Base-by-base conservation (phyloP, 2,797 vertebrate species). In the Syncerus caffer region DNA sequence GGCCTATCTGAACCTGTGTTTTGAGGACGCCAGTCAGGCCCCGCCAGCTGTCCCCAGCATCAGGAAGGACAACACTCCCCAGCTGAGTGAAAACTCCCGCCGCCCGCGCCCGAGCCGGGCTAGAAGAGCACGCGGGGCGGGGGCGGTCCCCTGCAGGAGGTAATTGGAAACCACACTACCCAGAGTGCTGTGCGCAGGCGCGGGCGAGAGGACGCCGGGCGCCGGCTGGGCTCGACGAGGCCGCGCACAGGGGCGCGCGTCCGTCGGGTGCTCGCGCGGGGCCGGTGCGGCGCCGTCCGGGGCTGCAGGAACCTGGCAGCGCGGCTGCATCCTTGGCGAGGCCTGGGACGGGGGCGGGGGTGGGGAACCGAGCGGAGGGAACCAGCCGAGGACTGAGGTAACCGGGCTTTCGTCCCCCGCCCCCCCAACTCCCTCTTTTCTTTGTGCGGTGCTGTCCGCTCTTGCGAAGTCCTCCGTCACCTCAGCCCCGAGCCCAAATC, bases 121-220 rank as follows among this genome's bases (percentile, higher is more conserved):
- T 47, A 8, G 4, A 50, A n/a, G 31, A 1, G 51, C 50, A 1
- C 12, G 4, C 21, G 29, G 23, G 15, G 17, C 0, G 21, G 60
- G 50, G 89, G 0, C 58, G 38, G 50, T 2, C 57, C 1, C n/a
- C 1, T 5, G 9, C 9, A 0, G 12, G 55, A 25, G 38, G 31
- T 0, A 6, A 1, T 21, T 3, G 3, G 3, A 53, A 89, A 97
- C 98, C 34, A 98, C 97, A 96, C 7, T 94, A 98, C 98, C 98
- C 97, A 95, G 89, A 15, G 90, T 78, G 83, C 97, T 2, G n/a
- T 23, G 90, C 94, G 95, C 80, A 3, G 42, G 14, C 29, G 16
- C 15, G n/a, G 45, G 13, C 0, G 7, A 2, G 83, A 76, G 55
- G 83, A 51, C 83, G 60, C 71, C 5, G 0, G 55, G 45, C 45